phyloP scores from a whole-genome alignment of 1,140 invertebrate species.

The Papilio machaon region DNA sequence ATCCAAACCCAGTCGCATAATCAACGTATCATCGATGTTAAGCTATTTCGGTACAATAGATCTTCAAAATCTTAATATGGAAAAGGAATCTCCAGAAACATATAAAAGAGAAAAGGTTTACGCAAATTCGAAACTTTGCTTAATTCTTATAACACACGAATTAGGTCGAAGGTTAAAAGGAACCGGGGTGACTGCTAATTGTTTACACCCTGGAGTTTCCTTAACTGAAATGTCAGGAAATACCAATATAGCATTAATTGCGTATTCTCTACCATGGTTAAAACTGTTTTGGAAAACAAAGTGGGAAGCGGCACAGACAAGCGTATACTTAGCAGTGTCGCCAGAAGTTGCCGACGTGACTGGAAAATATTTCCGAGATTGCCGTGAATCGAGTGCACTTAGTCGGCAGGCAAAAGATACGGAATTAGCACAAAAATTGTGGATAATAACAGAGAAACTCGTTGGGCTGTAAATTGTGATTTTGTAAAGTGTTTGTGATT shows the following conservation, averaged over 20 bases:
- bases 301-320: constrained; percentile 82
- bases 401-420: constrained; percentile 49
- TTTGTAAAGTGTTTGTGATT: not conserved
- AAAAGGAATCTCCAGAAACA: constrained; percentile 85
- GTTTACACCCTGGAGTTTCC: constrained; percentile 85
- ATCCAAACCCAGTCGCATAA: constrained; percentile 88
- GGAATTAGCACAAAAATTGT: constrained; percentile 65
- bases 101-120: constrained; percentile 80
- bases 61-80: constrained; percentile 73
- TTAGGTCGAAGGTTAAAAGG: constrained; percentile 87
- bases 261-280: constrained; percentile 21
- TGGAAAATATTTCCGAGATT: constrained; percentile 84
- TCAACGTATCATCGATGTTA: constrained; percentile 92
- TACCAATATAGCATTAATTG: constrained; percentile 35
- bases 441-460: constrained; percentile 56
- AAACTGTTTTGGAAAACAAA: constrained; percentile 44
- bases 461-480: constrained; percentile 24
- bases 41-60: constrained; percentile 77
- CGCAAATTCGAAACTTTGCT: constrained; percentile 90
- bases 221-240: constrained; percentile 51
- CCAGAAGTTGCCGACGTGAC: constrained; percentile 76
- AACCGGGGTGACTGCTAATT: constrained; percentile 89
- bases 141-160: constrained; percentile 73
- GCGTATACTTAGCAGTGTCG: constrained; percentile 80
- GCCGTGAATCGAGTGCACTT: constrained; percentile 54